A percentile compares a stretch with the other conserved stretches of the same genome.
Conservation (phyloP, 2,113 vertebrate species). For the Hypanus sabinus region DNA sequence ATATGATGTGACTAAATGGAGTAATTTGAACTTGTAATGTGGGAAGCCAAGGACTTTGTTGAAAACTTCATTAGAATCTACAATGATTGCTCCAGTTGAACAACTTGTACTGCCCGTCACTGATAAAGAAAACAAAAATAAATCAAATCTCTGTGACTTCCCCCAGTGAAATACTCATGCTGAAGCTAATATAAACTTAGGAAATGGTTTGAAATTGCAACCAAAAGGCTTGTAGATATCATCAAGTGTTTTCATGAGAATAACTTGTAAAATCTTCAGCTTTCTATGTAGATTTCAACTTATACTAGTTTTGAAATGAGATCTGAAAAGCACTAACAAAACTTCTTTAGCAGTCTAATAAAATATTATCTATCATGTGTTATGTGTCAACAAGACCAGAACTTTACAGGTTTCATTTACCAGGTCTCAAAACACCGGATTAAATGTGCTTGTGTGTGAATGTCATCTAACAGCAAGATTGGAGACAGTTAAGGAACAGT, state of each 20-base stretch:
- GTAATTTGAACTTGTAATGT: background rate
- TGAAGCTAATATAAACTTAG: background rate
- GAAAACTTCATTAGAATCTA: background rate
- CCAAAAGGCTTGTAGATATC: background rate
- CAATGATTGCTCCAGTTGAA: slow-evolving; percentile 15
- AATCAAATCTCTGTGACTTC: background rate
- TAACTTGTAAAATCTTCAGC: background rate
- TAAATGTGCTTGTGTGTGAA: background rate
- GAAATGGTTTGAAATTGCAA: background rate
- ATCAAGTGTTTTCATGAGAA: background rate
- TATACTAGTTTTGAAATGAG: background rate
- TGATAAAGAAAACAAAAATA: background rate
- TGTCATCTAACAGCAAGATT: background rate
- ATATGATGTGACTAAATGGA: background rate
- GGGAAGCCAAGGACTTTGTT: background rate
- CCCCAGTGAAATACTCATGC: background rate
- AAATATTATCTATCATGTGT: background rate
- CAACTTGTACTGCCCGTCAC: background rate
- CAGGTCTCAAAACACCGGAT: background rate
- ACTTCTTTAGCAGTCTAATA: background rate
- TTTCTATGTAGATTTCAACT: background rate
- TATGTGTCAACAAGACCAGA: background rate
- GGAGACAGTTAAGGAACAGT: background rate
- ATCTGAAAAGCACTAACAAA: background rate
- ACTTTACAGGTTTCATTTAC: background rate